phyloP scores from a whole-genome alignment of 30 jellyfish, hydroid and myxozoan species.

The Turritopsis rubra region DNA sequence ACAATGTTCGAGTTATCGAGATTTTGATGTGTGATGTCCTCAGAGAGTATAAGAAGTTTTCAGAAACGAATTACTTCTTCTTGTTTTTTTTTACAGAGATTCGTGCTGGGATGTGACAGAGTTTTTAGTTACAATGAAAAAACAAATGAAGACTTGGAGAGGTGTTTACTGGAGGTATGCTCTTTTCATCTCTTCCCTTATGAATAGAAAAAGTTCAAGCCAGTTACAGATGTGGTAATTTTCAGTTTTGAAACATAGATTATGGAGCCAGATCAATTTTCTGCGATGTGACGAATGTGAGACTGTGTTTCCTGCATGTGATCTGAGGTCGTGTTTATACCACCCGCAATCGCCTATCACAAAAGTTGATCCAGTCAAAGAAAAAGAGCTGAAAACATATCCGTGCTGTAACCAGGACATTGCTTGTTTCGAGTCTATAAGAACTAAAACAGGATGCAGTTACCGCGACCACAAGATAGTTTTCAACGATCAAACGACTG shows the following conservation, averaged over 20 bases:
- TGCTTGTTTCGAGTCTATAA: constrained; percentile 48
- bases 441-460: constrained; percentile 32
- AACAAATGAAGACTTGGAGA: constrained; percentile 64
- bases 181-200: too few species aligned
- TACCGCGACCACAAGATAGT: constrained; percentile 18
- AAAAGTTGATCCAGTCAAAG: not conserved
- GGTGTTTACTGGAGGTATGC: constrained; percentile 84
- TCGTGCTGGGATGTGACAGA: constrained; percentile 71
- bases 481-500: not conserved
- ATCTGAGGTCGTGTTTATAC: constrained; percentile 45
- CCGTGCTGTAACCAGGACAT: constrained; percentile 73
- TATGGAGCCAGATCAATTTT: constrained; percentile 70
- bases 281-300: constrained; percentile 65
- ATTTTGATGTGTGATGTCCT: not conserved
- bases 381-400: constrained; percentile 26
- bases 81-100: constrained; percentile 44
- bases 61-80: not conserved
- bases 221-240: too few species aligned
- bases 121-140: constrained; percentile 39
- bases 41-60: not conserved
- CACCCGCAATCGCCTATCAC: constrained; percentile 62
- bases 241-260: constrained; percentile 17
- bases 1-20: too few species aligned
- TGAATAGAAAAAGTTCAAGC: too few species aligned
- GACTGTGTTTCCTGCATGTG: constrained; percentile 60